Conservation (phyloP, 2,797 vertebrate species). For the Lepus oiostolus region DNA sequence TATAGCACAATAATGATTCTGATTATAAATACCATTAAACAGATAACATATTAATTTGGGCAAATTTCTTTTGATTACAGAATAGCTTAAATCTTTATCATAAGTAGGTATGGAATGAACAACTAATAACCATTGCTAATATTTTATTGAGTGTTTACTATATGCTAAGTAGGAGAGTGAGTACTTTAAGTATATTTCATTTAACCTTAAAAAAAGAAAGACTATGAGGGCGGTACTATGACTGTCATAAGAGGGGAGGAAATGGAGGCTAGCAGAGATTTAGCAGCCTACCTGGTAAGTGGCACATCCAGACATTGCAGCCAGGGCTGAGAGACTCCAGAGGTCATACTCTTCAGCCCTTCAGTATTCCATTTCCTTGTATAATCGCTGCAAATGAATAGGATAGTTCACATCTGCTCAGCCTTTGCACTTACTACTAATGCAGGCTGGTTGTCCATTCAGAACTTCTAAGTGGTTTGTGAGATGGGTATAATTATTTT, state of each 20-base stretch:
- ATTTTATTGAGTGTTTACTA: conserved; percentile 79
- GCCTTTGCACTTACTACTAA: conserved; percentile 38
- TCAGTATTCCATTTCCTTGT: background rate
- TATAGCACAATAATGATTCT: conserved; percentile 78
- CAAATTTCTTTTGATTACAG: conserved; percentile 78
- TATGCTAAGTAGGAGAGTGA: conserved; percentile 53
- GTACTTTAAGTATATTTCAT: conserved; percentile 60
- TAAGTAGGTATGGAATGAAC: conserved; percentile 70
- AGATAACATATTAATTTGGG: conserved; percentile 73
- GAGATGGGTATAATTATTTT: conserved; percentile 60
- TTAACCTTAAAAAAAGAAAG: conserved; percentile 47
- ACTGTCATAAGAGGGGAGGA: conserved; percentile 10
- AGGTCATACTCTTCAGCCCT: background rate
- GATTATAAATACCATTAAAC: conserved; percentile 78
- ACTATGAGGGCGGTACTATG: background rate
- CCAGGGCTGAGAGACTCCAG: background rate
- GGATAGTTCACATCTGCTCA: background rate
- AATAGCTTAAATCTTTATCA: conserved; percentile 68
- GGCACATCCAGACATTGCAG: background rate
- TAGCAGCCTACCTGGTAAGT: conserved; percentile 1
- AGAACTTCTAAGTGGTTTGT: conserved; percentile 35
- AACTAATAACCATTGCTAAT: conserved; percentile 70
- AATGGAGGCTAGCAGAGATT: background rate
- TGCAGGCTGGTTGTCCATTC: conserved; percentile 15
- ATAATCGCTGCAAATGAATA: background rate